phyloP scores from a whole-genome alignment of 2,888 invertebrate genomes.

The Ophion obscuratus region DNA sequence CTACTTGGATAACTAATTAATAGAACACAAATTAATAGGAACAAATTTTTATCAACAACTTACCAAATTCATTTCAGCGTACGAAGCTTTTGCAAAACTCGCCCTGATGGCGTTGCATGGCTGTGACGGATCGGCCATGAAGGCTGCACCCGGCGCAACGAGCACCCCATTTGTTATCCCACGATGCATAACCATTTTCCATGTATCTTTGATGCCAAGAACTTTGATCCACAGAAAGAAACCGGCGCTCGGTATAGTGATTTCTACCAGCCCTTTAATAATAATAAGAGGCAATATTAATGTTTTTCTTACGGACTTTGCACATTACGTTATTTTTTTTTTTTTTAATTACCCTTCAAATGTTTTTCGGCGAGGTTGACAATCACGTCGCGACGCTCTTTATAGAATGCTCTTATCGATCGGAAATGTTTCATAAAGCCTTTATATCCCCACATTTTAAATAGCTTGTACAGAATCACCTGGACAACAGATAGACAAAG shows the following conservation, averaged over 20 bases:
- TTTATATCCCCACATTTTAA: constrained; percentile 87
- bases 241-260: constrained; percentile 89
- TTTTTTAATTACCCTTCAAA: constrained; percentile 83
- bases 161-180: constrained; percentile 89
- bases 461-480: constrained; percentile 86
- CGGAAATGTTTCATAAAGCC: constrained; percentile 87
- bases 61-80: constrained; percentile 88
- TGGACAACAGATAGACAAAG: constrained; percentile 76
- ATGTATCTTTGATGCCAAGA: constrained; percentile 88
- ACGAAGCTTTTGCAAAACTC: constrained; percentile 89
- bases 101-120: constrained; percentile 89
- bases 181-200: constrained; percentile 89
- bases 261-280: constrained; percentile 86
- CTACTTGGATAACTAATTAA: too few relatives aligned
- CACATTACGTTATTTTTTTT: background rate
- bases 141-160: constrained; percentile 91
- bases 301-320: background rate
- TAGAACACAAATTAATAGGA: background rate
- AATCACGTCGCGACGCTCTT: constrained; percentile 87
- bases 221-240: constrained; percentile 93
- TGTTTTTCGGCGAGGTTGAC: constrained; percentile 86
- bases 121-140: constrained; percentile 87
- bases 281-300: background rate
- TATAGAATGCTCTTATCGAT: constrained; percentile 87
- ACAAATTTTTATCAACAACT: constrained; percentile 48